These are phyloP conservation scores for Drosophila limbata DNA, from an alignment of 2,888 invertebrate genomes.

Conservation along the genomic window DNA sequence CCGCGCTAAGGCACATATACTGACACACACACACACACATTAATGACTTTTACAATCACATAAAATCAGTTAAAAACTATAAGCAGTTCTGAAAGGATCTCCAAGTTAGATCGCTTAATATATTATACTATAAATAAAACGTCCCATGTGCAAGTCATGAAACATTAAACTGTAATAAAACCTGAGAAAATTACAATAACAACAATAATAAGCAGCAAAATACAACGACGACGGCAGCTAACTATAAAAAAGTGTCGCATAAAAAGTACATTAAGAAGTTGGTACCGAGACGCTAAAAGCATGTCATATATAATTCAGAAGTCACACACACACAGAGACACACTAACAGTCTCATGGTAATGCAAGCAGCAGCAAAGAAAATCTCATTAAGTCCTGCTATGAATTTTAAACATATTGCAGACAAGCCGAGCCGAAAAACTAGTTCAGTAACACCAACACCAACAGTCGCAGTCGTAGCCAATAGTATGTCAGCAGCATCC, in stretches of 20 bases:
- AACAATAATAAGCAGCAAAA: conserved; percentile 7
- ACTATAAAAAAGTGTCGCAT: conserved; percentile 65
- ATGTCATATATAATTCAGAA: conserved; percentile 64
- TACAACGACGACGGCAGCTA: conserved; percentile 15
- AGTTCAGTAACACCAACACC: conserved; percentile 56
- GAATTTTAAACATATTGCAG: conserved; percentile 78
- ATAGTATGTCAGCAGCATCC: conserved; percentile 65
- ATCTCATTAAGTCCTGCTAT: conserved; percentile 77
- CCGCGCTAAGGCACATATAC: neutral
- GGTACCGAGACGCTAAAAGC: conserved; percentile 54
- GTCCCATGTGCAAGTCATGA: conserved; percentile 7
- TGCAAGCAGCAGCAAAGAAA: conserved; percentile 47
- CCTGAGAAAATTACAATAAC: conserved; percentile 23
- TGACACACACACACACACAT: neutral
- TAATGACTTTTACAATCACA: neutral
- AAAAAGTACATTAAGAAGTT: conserved; percentile 64
- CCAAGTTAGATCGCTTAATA: conserved; percentile 12
- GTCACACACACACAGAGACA: conserved; percentile 14
- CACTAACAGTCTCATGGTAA: conserved; percentile 13
- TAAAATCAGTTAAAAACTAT: conserved; percentile 28
- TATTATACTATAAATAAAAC: conserved; percentile 20
- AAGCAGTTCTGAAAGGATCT: conserved; percentile 26
- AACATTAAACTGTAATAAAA: conserved; percentile 24
- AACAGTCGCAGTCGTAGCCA: conserved; percentile 47
- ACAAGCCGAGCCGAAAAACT: conserved; percentile 61